phyloP scores from a whole-genome alignment of 2,888 invertebrate genomes.

The Biston stratarius region DNA sequence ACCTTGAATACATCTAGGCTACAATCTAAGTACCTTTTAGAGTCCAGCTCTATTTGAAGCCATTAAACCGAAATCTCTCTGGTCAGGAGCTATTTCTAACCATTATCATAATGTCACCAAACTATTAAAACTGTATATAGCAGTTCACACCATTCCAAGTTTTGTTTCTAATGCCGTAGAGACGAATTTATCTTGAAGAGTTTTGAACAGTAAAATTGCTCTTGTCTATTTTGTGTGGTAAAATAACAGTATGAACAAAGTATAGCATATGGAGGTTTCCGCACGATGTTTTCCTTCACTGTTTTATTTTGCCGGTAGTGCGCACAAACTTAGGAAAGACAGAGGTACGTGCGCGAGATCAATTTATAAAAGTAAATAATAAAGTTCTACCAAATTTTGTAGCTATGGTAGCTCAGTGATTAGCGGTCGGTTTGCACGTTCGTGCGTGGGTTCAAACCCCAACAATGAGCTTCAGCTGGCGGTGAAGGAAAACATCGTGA shows the following conservation, averaged over 20 bases:
- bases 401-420: too few relatives aligned
- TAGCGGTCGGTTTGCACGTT: too few relatives aligned
- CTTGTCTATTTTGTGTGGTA: neutral
- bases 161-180: neutral
- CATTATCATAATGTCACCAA: slow-evolving; percentile 32
- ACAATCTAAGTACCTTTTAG: slow-evolving; percentile 1
- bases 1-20: neutral
- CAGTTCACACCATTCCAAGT: slow-evolving; percentile 9
- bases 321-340: too few relatives aligned
- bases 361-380: too few relatives aligned
- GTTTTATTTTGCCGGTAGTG: too few relatives aligned
- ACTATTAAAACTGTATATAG: slow-evolving; percentile 23
- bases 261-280: too few relatives aligned
- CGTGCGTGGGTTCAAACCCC: too few relatives aligned
- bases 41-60: slow-evolving; percentile 1
- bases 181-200: neutral
- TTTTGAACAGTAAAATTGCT: neutral
- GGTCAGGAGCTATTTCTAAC: slow-evolving; percentile 26
- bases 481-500: too few relatives aligned
- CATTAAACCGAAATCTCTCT: slow-evolving; percentile 23
- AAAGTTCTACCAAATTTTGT: too few relatives aligned
- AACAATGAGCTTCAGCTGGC: too few relatives aligned
- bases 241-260: slow-evolving; percentile 5
- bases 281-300: too few relatives aligned
- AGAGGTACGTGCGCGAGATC: too few relatives aligned